Conservation (phyloP, 2,888 invertebrate species). For the Acrobasis repandana region DNA sequence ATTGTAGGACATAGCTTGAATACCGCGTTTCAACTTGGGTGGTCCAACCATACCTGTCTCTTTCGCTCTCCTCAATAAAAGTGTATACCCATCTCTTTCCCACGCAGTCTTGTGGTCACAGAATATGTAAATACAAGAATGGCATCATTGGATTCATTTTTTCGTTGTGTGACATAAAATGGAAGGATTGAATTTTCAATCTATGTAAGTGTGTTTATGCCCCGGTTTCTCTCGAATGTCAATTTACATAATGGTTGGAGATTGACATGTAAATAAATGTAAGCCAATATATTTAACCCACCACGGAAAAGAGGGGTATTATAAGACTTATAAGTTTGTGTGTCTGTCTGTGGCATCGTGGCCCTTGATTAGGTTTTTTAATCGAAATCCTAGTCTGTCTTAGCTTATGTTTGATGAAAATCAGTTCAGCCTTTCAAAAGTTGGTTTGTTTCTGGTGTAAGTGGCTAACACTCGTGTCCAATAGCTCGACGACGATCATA, state of each 20-base stretch:
- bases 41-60: slow-evolving; percentile 53
- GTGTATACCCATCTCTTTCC: slow-evolving; percentile 28
- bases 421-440: too few species aligned
- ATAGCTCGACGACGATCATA: too few species aligned
- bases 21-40: slow-evolving; percentile 70
- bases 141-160: slow-evolving; percentile 21
- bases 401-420: too few species aligned
- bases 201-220: slow-evolving; percentile 2
- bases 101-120: slow-evolving; percentile 51
- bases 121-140: slow-evolving; percentile 48
- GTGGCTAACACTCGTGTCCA: too few species aligned
- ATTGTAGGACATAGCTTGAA: slow-evolving; percentile 55
- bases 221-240: neutral
- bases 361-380: too few species aligned
- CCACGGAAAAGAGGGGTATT: too few species aligned
- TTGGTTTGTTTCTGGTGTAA: too few species aligned
- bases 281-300: too few species aligned
- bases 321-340: too few species aligned
- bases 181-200: slow-evolving; percentile 9
- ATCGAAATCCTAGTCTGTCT: too few species aligned
- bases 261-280: slow-evolving; percentile 6
- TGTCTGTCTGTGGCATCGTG: too few species aligned
- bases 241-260: slow-evolving; percentile 5
- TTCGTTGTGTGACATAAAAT: slow-evolving; percentile 13
- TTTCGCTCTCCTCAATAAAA: slow-evolving; percentile 40